These are phyloP conservation scores for Drosophila tripunctata DNA, from an alignment of 2,888 invertebrate species.

Conservation along the genomic window DNA sequence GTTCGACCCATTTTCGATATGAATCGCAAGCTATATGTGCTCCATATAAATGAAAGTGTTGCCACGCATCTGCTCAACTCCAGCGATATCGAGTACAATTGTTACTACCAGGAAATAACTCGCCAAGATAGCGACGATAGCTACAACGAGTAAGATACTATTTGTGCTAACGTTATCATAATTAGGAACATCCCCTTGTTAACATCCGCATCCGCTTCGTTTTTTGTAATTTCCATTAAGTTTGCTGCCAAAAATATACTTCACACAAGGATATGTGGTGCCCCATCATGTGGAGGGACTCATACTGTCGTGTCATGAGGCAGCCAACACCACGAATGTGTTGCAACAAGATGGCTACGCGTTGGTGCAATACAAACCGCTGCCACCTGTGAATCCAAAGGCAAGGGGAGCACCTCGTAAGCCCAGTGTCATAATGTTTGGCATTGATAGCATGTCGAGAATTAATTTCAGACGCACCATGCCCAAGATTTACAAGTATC, in stretches of 20 bases:
- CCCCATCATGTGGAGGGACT: slow-evolving; percentile 61
- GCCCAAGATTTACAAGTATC: slow-evolving; percentile 88
- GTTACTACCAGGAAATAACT: slow-evolving; percentile 79
- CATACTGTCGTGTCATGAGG: slow-evolving; percentile 47
- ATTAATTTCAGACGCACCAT: slow-evolving; percentile 90
- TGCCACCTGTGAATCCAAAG: neutral
- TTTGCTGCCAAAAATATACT: slow-evolving; percentile 42
- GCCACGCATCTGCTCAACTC: slow-evolving; percentile 51
- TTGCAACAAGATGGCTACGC: slow-evolving; percentile 56
- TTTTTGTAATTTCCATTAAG: slow-evolving; percentile 17
- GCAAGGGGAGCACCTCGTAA: slow-evolving; percentile 32
- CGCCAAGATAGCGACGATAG: slow-evolving; percentile 42
- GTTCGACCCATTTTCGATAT: slow-evolving; percentile 55
- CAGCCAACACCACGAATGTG: slow-evolving; percentile 46
- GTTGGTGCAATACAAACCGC: slow-evolving; percentile 42
- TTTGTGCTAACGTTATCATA: neutral
- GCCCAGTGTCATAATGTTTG: slow-evolving; percentile 87
- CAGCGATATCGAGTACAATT: slow-evolving; percentile 56
- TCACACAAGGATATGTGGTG: slow-evolving; percentile 53
- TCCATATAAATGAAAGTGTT: slow-evolving; percentile 55
- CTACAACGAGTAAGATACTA: slow-evolving; percentile 46
- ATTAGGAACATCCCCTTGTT: too few relatives aligned
- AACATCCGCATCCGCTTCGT: too few relatives aligned
- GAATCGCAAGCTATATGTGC: slow-evolving; percentile 45
- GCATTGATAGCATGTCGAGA: slow-evolving; percentile 93